Percentiles rank a stretch among this genome's conserved stretches.
phyloP scores from a whole-genome alignment of 2,797 vertebrate species.

The Calcarius lapponicus region DNA sequence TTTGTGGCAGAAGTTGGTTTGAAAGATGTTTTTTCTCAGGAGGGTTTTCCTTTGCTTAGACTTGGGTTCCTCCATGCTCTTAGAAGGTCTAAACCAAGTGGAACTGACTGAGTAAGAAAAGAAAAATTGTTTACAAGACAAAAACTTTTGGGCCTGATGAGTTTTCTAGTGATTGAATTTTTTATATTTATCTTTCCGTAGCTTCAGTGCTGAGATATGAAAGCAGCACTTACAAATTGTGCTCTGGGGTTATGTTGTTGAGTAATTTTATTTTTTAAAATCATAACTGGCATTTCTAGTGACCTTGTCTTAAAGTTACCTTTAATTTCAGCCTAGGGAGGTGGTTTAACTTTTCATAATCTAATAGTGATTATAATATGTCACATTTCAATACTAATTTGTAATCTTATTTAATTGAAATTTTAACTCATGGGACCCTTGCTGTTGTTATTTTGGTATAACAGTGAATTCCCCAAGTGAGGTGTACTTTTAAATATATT shows the following conservation, averaged over 20 bases:
- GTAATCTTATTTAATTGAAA: neutral
- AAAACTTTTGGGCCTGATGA: neutral
- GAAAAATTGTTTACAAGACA: neutral
- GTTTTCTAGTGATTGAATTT: neutral
- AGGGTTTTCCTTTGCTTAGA: neutral
- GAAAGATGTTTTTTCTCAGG: neutral
- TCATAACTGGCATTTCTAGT: neutral
- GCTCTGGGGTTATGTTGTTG: neutral
- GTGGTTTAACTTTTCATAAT: neutral
- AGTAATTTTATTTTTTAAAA: neutral
- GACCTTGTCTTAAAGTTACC: neutral
- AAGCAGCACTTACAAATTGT: neutral
- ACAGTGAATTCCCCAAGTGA: neutral
- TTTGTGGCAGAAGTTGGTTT: neutral
- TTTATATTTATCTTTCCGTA: neutral
- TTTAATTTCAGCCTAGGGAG: neutral
- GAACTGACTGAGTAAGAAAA: neutral
- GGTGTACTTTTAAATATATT: neutral
- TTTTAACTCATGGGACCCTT: neutral
- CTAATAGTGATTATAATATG: neutral
- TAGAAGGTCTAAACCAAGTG: neutral
- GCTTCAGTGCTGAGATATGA: neutral
- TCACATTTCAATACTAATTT: neutral
- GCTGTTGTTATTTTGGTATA: neutral
- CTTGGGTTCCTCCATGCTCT: neutral